Evolutionary conservation across 2,888 invertebrate species (phyloP), one percentile per base, ranked within the genome.

Genomic region (Antheraea yamamai): DNA sequence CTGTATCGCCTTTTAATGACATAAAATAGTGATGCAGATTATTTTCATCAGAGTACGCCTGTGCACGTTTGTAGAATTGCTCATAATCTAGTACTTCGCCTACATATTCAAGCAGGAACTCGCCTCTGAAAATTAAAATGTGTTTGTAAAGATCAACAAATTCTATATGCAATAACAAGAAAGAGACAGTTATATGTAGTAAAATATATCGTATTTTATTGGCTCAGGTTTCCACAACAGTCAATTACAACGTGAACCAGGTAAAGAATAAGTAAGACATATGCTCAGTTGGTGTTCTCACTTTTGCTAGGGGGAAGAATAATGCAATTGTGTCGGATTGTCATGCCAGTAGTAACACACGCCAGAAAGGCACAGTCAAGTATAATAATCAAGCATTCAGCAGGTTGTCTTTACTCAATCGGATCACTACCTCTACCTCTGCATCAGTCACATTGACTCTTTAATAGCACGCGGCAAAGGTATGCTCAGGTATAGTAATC

Each of bases 31-130:
- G 98, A 91, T 99, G 99, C 58, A 96, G 96, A 87, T 98, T 98
- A 89, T 98, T 98, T 77, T 98, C 97, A 81, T 97, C 97, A 0
- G 98, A 98, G 91, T 99, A 99, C 71, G 97, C 96, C 84, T 97
- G 97, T 0, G 98, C 98, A 12, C 99, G 96, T 75, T 96, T 96
- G 87, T 97, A 97, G 92, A 99, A 99, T 89, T 98, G 98, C 80
- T 97, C 97, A 73, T 97, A 97, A 89, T 98, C 97, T 14, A 99
- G 95, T 0, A 99, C 99, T 95, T 99, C 99, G 0, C 99, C 99
- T 0, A 99, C 98, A 89, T 99, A 99, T 89, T 99, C 99, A 96
- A 99, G 97, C 72, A 99, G 97, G 92, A 99, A 99, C 84, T 97
- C 97, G 14, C 98, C 99, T 76, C 98, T 98, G 94, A 75, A 90